Percentiles rank a stretch among this genome's conserved stretches.
Evolutionary conservation across 2,113 vertebrate genomes (phyloP).

Genomic region (Hoplias malabaricus): DNA sequence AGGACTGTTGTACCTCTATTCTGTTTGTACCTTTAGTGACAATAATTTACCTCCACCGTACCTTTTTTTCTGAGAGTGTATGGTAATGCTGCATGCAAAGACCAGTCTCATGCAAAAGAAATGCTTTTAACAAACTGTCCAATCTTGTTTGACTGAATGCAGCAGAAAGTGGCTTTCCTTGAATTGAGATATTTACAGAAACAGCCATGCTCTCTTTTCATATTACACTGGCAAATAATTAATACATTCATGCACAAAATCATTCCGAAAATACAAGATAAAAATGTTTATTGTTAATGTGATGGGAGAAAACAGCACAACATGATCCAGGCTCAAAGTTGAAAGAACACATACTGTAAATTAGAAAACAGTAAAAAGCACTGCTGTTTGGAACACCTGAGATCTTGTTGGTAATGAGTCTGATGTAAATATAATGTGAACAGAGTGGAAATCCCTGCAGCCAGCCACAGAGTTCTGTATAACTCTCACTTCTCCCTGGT

Average conservation of each 20-base stretch:
- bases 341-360: constrained; percentile 4
- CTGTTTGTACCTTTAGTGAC: no score
- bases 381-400: constrained; percentile 28
- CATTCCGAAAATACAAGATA: constrained; percentile 34
- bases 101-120: neutral
- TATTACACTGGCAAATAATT: neutral
- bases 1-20: no score
- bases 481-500: constrained; percentile 23
- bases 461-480: constrained; percentile 12
- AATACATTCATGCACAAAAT: neutral
- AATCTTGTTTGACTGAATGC: neutral
- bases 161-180: neutral
- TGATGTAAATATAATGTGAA: neutral
- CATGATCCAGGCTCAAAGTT: neutral
- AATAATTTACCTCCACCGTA: no score
- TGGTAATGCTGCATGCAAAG: neutral
- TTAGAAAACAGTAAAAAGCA: constrained; percentile 4
- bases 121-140: neutral
- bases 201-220: neutral
- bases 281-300: constrained; percentile 31
- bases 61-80: no score
- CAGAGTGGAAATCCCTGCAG: constrained; percentile 25
- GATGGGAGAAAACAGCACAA: neutral
- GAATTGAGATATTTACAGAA: neutral
- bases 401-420: constrained; percentile 2